Evolutionary conservation across 2,888 invertebrate genomes (phyloP), one percentile per base, ranked within the genome.

Genomic region (Hyles lineata): DNA sequence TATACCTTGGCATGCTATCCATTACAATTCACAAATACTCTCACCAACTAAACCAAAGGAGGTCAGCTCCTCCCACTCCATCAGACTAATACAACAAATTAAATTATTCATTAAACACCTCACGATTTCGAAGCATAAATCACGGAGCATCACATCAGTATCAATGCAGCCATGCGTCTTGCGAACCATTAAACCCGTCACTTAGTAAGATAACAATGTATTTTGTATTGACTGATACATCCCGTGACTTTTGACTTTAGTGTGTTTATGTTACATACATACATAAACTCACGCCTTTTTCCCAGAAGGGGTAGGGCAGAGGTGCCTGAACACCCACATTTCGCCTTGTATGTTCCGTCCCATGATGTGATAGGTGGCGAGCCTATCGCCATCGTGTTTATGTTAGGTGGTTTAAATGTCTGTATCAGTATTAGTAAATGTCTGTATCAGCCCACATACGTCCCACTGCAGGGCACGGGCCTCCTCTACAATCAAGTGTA

Each of bases 121-220:
- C 75, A 74, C 76, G 75, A 73, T 72, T 59, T 61, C 74, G 70
- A 25, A 63, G 67, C 43, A 78, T 78, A 78, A 79, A 79, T 80
- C 77, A 81, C 43, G 52, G 70, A 21, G 43, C 70, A 73, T 77
- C 76, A 75, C 74, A 76, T 76, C 76, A 71, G 77, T 80, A 78
- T 78, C 74, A 74, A 76, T 79, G 75, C 70, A 70, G 76, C 77
- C 74, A 77, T 82, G 77, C 74, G 77, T 82, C 80, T 80, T 69
- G 55, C 69, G 21, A 75, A 71, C 73, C 76, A 77, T 76, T 79
- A 77, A 76, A 61, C 75, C 74, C 74, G 77, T 77, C 77, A 76
- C 71, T 76, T 76, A 74, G 76, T 70, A 58, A 76, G 81, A 82
- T 82, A 79, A 80, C 81, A 78, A 80, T 79, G 78, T 76, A 76